Conservation (phyloP, 2,797 vertebrate species). For the Notamacropus eugenii region DNA sequence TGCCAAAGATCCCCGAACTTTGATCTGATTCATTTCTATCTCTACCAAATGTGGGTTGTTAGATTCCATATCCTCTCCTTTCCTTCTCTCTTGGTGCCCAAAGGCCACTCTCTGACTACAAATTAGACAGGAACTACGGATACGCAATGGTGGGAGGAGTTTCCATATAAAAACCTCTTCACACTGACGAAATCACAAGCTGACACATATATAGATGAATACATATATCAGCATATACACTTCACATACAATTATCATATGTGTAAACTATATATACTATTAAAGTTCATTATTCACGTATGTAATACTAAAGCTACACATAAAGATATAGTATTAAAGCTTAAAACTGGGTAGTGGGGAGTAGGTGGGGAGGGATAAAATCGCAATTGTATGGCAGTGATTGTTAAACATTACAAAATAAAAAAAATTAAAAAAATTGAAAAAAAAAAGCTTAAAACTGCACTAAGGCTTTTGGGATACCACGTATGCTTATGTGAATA, state of each 20-base stretch:
- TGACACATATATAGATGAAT: neutral
- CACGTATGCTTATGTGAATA: too few species aligned
- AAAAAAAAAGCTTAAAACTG: too few species aligned
- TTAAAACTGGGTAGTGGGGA: too few species aligned
- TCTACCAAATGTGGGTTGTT: neutral
- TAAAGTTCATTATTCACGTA: too few species aligned
- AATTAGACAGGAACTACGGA: neutral
- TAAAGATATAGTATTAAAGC: too few species aligned
- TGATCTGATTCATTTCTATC: neutral
- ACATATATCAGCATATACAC: neutral
- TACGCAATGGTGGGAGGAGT: neutral
- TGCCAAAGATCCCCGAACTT: neutral
- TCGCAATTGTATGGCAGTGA: too few species aligned
- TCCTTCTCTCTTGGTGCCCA: neutral
- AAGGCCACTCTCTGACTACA: neutral
- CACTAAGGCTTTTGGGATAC: too few species aligned
- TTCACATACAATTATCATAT: neutral
- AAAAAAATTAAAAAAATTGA: too few species aligned
- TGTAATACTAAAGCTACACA: too few species aligned
- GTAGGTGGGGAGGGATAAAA: too few species aligned
- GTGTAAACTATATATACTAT: neutral
- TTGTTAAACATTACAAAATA: too few species aligned
- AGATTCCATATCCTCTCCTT: neutral
- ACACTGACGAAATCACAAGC: neutral
- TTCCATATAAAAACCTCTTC: neutral